These are phyloP conservation scores for Encarsia formosa DNA, from an alignment of 2,888 invertebrate species.

Conservation along the genomic window DNA sequence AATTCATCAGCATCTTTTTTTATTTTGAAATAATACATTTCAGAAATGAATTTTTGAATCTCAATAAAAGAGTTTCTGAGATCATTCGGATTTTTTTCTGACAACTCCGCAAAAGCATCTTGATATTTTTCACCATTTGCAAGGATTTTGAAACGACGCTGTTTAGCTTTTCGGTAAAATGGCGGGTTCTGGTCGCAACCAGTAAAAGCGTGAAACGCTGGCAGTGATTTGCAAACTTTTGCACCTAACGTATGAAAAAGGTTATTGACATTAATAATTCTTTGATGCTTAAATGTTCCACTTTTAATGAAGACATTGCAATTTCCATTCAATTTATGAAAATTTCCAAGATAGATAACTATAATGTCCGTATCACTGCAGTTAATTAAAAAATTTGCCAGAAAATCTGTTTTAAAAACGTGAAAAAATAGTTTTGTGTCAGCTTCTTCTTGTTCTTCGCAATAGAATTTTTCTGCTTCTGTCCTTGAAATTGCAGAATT, in stretches of 20 bases:
- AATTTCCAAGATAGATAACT: conserved; percentile 24
- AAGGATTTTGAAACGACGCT: conserved; percentile 5
- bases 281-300: conserved; percentile 24
- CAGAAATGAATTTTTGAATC: no score
- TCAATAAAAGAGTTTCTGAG: no score
- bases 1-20: no score
- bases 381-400: conserved; percentile 14
- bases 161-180: conserved; percentile 44
- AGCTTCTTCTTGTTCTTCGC: conserved; percentile 31
- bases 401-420: conserved; percentile 23
- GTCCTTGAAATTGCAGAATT: conserved; percentile 23
- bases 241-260: conserved; percentile 20
- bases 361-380: conserved; percentile 21
- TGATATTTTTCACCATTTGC: background rate
- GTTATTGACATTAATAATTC: conserved; percentile 22
- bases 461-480: conserved; percentile 15
- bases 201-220: conserved; percentile 28
- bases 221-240: conserved; percentile 12
- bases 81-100: no score
- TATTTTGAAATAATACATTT: no score
- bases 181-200: conserved; percentile 29
- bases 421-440: conserved; percentile 31
- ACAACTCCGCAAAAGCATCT: no score
- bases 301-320: conserved; percentile 18
- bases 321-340: conserved; percentile 14